Percentiles rank a stretch among this genome's conserved stretches.
Evolutionary conservation across 2,113 vertebrate genomes (phyloP).

Genomic region (Bombycilla garrulus): DNA sequence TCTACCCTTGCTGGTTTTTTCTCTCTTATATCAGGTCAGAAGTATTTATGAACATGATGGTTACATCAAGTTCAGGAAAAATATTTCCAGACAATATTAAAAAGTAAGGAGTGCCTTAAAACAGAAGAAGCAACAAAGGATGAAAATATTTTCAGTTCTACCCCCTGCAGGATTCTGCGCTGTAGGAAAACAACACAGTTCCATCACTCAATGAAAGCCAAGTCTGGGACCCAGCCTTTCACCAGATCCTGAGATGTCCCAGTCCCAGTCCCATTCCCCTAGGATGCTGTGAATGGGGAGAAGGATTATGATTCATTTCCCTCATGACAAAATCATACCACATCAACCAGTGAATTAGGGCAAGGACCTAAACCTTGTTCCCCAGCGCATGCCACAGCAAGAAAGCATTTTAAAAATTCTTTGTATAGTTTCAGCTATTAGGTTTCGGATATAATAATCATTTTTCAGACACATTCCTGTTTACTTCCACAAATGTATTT

Average conservation of each 20-base stretch:
- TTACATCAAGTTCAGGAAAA: neutral
- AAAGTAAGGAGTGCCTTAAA: neutral
- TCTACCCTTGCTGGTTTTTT: neutral
- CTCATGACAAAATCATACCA: neutral
- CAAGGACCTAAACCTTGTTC: neutral
- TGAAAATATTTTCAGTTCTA: neutral
- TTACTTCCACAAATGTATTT: neutral
- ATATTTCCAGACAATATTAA: neutral
- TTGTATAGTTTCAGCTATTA: neutral
- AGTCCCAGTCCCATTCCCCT: neutral
- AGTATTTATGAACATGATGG: neutral
- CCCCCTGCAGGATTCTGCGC: neutral
- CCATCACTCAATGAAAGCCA: neutral
- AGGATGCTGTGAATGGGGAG: neutral
- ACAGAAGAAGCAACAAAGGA: neutral
- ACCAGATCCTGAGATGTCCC: neutral
- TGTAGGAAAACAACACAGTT: neutral
- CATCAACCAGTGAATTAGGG: neutral
- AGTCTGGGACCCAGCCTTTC: neutral
- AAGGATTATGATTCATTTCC: neutral
- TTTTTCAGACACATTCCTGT: neutral
- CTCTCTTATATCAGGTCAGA: neutral
- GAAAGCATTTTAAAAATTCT: neutral
- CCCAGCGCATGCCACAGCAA: neutral
- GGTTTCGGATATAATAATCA: neutral